These are phyloP conservation scores for Nebria ingens DNA, from an alignment of 1,140 invertebrate species.

Conservation along the genomic window DNA sequence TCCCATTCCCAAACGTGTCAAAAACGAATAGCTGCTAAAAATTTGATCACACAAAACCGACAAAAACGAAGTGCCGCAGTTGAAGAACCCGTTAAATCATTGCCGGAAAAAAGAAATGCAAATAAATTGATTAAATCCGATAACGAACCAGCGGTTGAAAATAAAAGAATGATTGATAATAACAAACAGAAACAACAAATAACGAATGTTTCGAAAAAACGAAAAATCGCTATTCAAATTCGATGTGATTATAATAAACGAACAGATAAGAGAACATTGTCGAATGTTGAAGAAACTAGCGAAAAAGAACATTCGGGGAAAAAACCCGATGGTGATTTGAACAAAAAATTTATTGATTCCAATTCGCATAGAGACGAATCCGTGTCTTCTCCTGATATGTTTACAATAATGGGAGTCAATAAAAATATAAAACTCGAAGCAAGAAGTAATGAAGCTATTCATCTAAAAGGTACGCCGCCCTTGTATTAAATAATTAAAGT, in stretches of 20 bases:
- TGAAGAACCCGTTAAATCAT: conserved; percentile 16
- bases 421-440: too few relatives aligned
- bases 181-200: background rate
- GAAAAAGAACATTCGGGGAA: too few relatives aligned
- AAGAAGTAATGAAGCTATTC: too few relatives aligned
- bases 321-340: too few relatives aligned
- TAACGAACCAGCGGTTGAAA: conserved; percentile 20
- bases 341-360: too few relatives aligned
- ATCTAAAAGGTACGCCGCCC: too few relatives aligned
- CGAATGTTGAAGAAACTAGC: too few relatives aligned
- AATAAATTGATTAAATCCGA: conserved; percentile 9
- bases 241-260: background rate
- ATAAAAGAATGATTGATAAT: conserved; percentile 19
- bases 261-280: background rate
- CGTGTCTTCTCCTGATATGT: too few relatives aligned
- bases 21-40: conserved; percentile 30
- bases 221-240: background rate
- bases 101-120: conserved; percentile 15
- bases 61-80: conserved; percentile 19
- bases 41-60: conserved; percentile 24
- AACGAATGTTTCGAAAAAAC: background rate
- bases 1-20: conserved; percentile 47
- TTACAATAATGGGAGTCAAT: too few relatives aligned
- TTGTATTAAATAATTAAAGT: too few relatives aligned
- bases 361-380: too few relatives aligned